Conservation (phyloP, 2,888 invertebrate species). For the Sinhomidia bicolor region DNA sequence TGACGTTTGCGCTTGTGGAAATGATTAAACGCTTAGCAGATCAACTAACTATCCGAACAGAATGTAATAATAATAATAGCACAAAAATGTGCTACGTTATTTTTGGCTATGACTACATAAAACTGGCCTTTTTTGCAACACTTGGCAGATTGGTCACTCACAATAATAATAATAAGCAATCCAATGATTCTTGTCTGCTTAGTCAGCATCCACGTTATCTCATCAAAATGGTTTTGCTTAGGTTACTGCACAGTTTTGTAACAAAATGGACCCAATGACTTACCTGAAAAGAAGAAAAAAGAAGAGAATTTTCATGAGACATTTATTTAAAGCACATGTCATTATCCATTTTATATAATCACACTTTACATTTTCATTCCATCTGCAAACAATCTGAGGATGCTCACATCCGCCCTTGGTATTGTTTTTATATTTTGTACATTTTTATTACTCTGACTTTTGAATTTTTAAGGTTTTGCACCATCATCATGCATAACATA, state of each 20-base stretch:
- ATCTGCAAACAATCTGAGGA: neutral
- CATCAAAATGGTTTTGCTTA: no score
- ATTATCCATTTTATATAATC: neutral
- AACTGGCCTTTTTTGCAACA: no score
- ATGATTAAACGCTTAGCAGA: neutral
- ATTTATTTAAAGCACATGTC: neutral
- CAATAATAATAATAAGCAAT: no score
- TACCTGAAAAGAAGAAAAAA: constrained; percentile 19
- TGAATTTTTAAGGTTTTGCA: neutral
- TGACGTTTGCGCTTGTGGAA: neutral
- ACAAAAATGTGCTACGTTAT: no score
- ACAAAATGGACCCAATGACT: neutral
- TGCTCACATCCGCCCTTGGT: neutral
- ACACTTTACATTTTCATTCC: neutral
- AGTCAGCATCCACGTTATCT: neutral
- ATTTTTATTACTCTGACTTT: neutral
- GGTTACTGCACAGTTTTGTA: neutral
- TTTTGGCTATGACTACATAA: no score
- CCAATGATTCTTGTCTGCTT: no score
- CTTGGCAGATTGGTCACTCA: no score
- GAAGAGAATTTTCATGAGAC: neutral
- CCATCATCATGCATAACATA: neutral
- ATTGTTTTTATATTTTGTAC: neutral
- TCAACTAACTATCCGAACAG: no score
- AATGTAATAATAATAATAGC: no score